Percentiles rank a stretch among this genome's conserved stretches.
Evolutionary conservation across 23 tunicate species (phyloP).

Genomic region (Halocynthia aurantium): DNA sequence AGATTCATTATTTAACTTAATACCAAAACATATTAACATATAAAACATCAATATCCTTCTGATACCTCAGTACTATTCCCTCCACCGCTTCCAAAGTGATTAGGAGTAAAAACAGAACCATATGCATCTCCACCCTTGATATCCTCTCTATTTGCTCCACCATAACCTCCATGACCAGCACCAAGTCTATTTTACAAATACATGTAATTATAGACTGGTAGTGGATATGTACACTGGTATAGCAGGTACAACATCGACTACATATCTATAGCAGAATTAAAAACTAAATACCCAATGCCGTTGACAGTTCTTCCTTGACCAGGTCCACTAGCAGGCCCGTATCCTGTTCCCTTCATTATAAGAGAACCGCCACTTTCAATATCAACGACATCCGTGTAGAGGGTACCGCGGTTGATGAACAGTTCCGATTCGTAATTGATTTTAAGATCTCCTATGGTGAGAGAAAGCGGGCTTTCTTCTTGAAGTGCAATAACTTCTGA

Average conservation of each 20-base stretch:
- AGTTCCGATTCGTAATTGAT: slow-evolving; percentile 22
- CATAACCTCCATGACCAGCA: slow-evolving; percentile 36
- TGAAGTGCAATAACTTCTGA: slow-evolving; percentile 13
- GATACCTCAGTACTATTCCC: slow-evolving; percentile 4
- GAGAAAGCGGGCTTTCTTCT: background rate
- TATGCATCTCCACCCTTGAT: slow-evolving; percentile 23
- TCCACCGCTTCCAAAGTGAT: slow-evolving; percentile 25
- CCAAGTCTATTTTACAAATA: background rate
- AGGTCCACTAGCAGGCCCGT: slow-evolving; percentile 5
- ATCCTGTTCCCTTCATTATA: slow-evolving; percentile 15
- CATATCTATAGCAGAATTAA: background rate
- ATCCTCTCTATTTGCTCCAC: slow-evolving; percentile 15
- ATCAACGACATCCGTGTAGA: slow-evolving; percentile 9
- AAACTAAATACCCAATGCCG: slow-evolving; percentile 13
- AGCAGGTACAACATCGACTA: background rate
- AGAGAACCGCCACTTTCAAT: slow-evolving; percentile 21
- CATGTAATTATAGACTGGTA: no score
- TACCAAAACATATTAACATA: no score
- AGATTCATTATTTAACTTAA: no score
- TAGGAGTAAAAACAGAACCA: slow-evolving; percentile 21
- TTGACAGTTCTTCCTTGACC: slow-evolving; percentile 20
- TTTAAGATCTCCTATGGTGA: slow-evolving; percentile 11
- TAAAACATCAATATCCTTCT: no score
- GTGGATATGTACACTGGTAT: background rate
- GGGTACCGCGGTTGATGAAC: slow-evolving; percentile 9